Percentiles rank a stretch among this genome's conserved stretches.
phyloP scores from a whole-genome alignment of 2,888 invertebrate genomes.

The Apocheima hispidaria region DNA sequence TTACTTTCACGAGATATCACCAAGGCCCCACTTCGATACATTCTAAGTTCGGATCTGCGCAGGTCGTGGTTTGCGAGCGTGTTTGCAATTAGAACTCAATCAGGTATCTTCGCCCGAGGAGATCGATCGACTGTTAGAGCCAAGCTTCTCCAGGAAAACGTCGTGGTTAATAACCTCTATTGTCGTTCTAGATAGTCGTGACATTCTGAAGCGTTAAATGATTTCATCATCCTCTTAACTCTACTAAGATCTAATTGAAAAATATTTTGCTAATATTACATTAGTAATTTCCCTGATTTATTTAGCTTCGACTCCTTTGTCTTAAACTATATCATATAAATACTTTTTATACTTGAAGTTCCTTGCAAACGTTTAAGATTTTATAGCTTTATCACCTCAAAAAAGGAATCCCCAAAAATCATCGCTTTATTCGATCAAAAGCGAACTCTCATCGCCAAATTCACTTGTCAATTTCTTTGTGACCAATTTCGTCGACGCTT shows the following conservation, averaged over 20 bases:
- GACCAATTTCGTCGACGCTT: slow-evolving; percentile 29
- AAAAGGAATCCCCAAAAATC: slow-evolving; percentile 23
- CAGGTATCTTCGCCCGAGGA: slow-evolving; percentile 41
- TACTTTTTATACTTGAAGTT: no score
- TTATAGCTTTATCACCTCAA: slow-evolving; percentile 12
- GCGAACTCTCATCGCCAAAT: slow-evolving; percentile 30
- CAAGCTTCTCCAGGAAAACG: slow-evolving; percentile 23
- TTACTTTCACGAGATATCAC: background rate
- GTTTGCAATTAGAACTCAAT: slow-evolving; percentile 60
- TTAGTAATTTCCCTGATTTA: no score
- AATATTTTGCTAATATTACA: background rate
- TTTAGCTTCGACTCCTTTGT: no score
- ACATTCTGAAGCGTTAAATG: slow-evolving; percentile 20
- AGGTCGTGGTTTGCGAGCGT: slow-evolving; percentile 41
- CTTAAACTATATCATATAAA: no score
- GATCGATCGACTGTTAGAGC: slow-evolving; percentile 19
- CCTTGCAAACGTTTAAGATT: background rate
- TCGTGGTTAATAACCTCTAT: slow-evolving; percentile 23
- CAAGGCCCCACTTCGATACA: background rate
- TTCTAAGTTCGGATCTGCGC: slow-evolving; percentile 21
- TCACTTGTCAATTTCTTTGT: slow-evolving; percentile 42
- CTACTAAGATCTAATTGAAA: slow-evolving; percentile 1
- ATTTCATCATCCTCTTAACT: slow-evolving; percentile 17
- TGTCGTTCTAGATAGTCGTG: slow-evolving; percentile 19
- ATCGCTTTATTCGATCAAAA: slow-evolving; percentile 21